Percentiles rank a stretch among this genome's conserved stretches.
Conservation (phyloP, 1,140 invertebrate genomes). For the Cyclargus thomasi region DNA sequence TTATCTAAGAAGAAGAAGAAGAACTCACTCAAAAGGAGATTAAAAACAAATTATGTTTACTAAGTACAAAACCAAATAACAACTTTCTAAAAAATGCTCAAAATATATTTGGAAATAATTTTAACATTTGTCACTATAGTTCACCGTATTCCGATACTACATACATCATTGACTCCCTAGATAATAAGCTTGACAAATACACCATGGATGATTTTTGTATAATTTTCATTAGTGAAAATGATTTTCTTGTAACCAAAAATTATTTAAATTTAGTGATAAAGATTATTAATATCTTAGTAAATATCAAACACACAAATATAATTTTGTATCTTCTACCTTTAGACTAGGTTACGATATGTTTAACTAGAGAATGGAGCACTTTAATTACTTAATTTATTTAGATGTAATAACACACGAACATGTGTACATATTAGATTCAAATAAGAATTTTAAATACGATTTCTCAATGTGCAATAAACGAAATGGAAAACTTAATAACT, state of each 20-base stretch:
- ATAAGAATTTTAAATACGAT: not conserved
- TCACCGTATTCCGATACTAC: not conserved
- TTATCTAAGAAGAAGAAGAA: too few relatives aligned
- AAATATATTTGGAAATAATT: not conserved
- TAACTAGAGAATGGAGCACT: not conserved
- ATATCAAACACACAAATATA: not conserved
- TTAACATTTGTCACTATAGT: not conserved
- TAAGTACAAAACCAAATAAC: not conserved
- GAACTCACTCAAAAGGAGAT: too few relatives aligned
- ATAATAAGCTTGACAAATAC: not conserved
- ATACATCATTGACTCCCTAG: not conserved
- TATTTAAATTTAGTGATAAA: not conserved
- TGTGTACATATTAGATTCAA: not conserved
- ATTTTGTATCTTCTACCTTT: not conserved
- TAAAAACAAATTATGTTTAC: not conserved
- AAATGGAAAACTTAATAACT: not conserved
- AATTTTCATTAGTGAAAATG: not conserved
- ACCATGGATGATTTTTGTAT: not conserved
- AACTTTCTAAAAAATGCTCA: not conserved
- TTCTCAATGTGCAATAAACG: not conserved
- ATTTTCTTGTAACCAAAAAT: not conserved
- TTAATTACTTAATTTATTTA: not conserved
- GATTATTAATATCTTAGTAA: not conserved
- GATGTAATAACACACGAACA: not conserved
- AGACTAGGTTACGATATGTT: not conserved